These are phyloP conservation scores for Latrodectus geometricus DNA, from an alignment of 1,140 invertebrate species.

Conservation along the genomic window DNA sequence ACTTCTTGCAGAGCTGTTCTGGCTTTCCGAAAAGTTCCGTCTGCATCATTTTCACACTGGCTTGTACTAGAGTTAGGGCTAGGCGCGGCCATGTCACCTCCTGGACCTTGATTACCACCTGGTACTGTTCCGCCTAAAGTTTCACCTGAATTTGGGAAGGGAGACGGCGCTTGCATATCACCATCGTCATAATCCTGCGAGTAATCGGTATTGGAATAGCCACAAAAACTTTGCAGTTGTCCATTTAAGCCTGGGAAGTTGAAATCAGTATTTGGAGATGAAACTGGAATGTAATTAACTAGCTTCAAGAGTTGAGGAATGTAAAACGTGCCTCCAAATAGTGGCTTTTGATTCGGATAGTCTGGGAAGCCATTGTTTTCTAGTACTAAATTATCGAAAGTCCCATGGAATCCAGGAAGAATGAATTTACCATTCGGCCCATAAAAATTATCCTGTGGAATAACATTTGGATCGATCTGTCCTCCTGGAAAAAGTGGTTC, in stretches of 20 bases:
- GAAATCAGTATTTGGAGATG: not conserved
- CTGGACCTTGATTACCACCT: not conserved
- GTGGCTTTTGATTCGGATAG: not conserved
- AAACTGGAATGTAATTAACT: slow-evolving; percentile 3
- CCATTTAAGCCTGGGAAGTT: slow-evolving; percentile 28
- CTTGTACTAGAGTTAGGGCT: not conserved
- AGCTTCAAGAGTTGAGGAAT: slow-evolving; percentile 10
- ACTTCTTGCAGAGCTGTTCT: not conserved
- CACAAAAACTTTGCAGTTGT: not conserved
- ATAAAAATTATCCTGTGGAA: not conserved
- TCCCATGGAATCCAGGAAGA: not conserved
- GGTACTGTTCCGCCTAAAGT: not conserved
- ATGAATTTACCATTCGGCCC: not conserved
- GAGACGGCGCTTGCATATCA: not conserved
- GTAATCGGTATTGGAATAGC: not conserved
- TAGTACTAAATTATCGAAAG: not conserved
- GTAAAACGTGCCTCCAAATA: slow-evolving; percentile 8
- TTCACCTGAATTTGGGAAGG: not conserved
- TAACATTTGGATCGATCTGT: not conserved
- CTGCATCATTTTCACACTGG: not conserved
- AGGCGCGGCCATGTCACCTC: not conserved
- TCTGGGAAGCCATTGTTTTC: not conserved
- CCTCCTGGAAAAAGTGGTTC: slow-evolving; percentile 12
- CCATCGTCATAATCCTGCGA: not conserved
- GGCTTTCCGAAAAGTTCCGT: not conserved